Conservation (phyloP, 2,113 vertebrate species). For the Tichodroma muraria region DNA sequence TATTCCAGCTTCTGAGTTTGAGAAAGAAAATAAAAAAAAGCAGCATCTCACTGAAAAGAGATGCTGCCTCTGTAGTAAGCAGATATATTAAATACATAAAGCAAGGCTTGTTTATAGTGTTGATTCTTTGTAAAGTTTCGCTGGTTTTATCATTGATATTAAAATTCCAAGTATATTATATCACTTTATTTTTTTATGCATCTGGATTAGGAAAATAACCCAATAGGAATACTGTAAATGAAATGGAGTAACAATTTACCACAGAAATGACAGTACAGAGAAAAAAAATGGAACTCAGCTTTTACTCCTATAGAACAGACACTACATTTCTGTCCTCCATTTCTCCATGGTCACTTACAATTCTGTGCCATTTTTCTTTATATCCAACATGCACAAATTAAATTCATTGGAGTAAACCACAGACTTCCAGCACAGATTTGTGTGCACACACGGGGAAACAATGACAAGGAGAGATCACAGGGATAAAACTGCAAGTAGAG, state of each 20-base stretch:
- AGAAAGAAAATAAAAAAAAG: background rate
- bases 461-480: too few species aligned
- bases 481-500: background rate
- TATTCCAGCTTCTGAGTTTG: background rate
- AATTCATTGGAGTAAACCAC: background rate
- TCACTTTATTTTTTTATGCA: background rate
- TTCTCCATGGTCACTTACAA: background rate
- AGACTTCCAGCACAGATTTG: accelerated
- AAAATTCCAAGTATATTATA: background rate
- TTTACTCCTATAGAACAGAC: background rate
- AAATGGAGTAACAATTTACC: background rate
- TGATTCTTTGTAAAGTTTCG: background rate
- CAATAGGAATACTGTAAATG: background rate
- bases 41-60: slow-evolving; percentile 38
- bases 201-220: background rate
- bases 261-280: background rate
- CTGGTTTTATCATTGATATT: background rate
- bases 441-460: background rate
- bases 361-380: background rate
- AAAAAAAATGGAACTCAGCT: background rate
- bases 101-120: background rate
- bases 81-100: slow-evolving; percentile 17
- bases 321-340: background rate
- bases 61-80: background rate
- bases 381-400: background rate